Conservation (phyloP, 2,797 vertebrate genomes). For the Echeneis naucrates region DNA sequence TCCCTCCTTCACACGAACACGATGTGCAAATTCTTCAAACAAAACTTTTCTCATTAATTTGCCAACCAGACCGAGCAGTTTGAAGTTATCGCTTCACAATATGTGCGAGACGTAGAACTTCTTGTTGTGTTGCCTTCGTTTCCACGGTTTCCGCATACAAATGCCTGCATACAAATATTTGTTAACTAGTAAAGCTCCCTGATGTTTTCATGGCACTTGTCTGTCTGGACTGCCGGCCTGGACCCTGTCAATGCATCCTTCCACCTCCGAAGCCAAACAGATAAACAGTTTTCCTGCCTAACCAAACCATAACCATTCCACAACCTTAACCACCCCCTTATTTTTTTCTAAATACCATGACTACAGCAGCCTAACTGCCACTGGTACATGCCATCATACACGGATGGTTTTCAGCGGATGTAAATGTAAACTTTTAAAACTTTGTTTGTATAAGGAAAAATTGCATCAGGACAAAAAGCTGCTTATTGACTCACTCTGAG, state of each 20-base stretch:
- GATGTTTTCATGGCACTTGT: background rate
- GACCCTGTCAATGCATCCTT: background rate
- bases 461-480: background rate
- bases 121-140: background rate
- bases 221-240: background rate
- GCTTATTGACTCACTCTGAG: background rate
- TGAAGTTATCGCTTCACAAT: background rate
- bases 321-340: no score
- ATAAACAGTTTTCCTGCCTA: background rate
- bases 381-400: background rate
- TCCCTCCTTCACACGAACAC: background rate
- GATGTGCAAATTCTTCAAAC: background rate
- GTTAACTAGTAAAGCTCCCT: background rate
- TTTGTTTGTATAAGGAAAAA: no score
- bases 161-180: no score
- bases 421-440: no score
- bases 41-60: constrained; percentile 9
- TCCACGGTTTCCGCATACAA: background rate
- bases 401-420: no score
- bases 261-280: background rate
- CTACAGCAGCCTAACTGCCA: background rate
- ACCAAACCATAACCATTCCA: background rate
- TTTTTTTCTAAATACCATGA: background rate
- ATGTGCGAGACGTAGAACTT: background rate
- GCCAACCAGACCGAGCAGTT: background rate